Conservation (phyloP, 2,113 vertebrate species). For the Oenanthe oenanthe region DNA sequence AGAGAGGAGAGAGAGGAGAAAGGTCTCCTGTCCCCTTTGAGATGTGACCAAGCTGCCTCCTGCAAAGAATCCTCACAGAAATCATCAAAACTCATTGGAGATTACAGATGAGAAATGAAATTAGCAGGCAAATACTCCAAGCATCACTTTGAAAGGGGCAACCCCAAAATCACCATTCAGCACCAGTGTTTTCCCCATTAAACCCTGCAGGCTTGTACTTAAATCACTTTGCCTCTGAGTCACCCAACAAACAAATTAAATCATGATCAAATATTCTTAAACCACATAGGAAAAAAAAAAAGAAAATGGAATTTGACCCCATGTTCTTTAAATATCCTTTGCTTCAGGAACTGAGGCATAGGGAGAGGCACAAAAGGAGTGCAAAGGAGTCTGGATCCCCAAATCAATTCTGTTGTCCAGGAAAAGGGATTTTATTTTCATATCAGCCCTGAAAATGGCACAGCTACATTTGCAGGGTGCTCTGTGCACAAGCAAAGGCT, state of each 20-base stretch:
- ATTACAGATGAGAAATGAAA: not conserved
- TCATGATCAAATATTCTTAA: not conserved
- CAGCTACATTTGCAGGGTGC: not conserved
- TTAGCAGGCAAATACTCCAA: not conserved
- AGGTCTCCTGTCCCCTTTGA: not conserved
- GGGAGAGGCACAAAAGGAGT: not conserved
- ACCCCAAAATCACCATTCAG: not conserved
- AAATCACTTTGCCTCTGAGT: not conserved
- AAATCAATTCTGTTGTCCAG: not conserved
- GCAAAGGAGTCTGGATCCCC: not conserved
- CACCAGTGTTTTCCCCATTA: not conserved
- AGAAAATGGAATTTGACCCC: no score
- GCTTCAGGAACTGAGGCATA: not conserved
- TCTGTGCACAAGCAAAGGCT: not conserved
- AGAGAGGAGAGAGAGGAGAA: not conserved
- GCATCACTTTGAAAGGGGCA: not conserved
- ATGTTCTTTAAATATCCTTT: not conserved
- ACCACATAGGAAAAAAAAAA: not conserved
- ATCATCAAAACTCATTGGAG: not conserved
- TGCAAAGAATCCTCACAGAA: not conserved
- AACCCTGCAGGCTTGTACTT: not conserved
- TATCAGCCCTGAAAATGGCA: not conserved
- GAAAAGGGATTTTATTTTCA: not conserved
- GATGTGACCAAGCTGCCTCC: not conserved
- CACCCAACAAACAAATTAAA: not conserved